Evolutionary conservation across 2,797 vertebrate genomes (phyloP).

Genomic region (Smutsia gigantea): DNA sequence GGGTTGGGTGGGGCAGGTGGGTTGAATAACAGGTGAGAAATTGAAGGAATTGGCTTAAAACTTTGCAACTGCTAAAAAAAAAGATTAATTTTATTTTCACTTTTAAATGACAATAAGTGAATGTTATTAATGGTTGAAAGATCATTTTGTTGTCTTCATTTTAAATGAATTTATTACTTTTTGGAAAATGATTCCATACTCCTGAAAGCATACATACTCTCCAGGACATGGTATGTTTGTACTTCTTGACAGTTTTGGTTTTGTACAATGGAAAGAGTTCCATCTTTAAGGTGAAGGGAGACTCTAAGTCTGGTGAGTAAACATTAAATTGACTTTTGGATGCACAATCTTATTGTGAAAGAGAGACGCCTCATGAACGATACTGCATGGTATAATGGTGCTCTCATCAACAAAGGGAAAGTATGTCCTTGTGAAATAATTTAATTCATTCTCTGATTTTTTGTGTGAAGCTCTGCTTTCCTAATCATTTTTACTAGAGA

Average conservation of each 20-base stretch:
- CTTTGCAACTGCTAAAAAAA: background rate
- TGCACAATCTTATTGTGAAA: background rate
- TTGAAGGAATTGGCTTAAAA: background rate
- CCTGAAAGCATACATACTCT: background rate
- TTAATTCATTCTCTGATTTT: background rate
- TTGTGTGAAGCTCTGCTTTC: background rate
- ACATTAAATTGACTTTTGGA: background rate
- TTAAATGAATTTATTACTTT: background rate
- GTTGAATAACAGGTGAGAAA: background rate
- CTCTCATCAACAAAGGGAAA: background rate
- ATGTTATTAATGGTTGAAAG: background rate
- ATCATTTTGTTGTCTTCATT: background rate
- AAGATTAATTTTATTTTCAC: background rate
- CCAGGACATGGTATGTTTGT: background rate
- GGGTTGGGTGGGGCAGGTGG: rapidly evolving
- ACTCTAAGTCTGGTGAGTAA: background rate
- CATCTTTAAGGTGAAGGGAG: background rate
- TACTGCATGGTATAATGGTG: background rate
- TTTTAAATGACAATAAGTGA: background rate
- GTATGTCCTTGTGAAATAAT: background rate
- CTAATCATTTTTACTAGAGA: slow-evolving; percentile 16
- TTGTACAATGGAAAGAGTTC: background rate
- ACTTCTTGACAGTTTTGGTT: background rate
- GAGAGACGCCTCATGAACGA: background rate
- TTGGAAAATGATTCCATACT: background rate